phyloP scores from a whole-genome alignment of 2,113 vertebrate species.

The Tympanuchus pallidicinctus region DNA sequence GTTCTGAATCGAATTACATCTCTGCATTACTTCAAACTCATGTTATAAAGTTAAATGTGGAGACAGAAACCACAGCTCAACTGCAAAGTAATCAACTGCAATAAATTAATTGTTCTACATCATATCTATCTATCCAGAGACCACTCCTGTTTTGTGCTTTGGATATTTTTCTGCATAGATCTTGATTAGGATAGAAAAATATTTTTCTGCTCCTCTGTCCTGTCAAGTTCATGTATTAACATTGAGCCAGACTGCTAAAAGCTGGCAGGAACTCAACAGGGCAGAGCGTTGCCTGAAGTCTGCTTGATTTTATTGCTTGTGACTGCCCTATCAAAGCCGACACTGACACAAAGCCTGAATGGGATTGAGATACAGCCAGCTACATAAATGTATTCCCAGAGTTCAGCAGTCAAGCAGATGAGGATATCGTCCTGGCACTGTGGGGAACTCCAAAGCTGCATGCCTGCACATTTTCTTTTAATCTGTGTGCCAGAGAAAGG shows the following conservation, averaged over 20 bases:
- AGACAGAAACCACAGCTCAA: neutral
- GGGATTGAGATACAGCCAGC: neutral
- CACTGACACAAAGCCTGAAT: neutral
- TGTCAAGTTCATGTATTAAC: neutral
- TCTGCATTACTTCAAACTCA: neutral
- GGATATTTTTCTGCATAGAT: neutral
- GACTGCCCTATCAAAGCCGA: neutral
- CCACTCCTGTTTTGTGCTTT: neutral
- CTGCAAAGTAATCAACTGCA: neutral
- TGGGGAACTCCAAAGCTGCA: neutral
- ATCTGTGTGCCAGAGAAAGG: neutral
- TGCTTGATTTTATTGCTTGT: neutral
- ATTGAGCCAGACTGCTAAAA: neutral
- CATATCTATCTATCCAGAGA: rapidly evolving
- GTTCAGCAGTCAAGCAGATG: neutral
- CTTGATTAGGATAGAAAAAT: neutral
- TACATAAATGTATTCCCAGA: neutral
- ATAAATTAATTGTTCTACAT: neutral
- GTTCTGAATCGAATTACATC: neutral
- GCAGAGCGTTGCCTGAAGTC: neutral
- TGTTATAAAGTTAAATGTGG: neutral
- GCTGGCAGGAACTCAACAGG: neutral
- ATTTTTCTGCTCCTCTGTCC: neutral
- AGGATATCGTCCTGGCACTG: neutral
- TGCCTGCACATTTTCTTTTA: neutral